Conservation (phyloP, 2,888 invertebrate genomes). For the Mesopsocus fuscifrons region DNA sequence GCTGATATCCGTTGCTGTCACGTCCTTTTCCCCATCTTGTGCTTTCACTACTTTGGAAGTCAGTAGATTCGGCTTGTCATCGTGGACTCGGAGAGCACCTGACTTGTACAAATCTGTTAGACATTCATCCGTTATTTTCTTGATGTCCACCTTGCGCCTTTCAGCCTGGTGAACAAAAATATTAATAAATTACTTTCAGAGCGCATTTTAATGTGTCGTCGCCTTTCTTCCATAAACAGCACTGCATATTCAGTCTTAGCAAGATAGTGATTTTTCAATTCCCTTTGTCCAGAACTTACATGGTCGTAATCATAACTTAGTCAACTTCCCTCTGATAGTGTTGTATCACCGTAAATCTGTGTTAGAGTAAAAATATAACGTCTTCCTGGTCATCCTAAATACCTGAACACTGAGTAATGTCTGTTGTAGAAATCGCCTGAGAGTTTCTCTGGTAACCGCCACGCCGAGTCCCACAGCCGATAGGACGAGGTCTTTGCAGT, state of each 20-base stretch:
- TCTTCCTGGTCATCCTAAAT: too few relatives aligned
- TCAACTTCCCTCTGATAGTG: too few relatives aligned
- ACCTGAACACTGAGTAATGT: slow-evolving; percentile 51
- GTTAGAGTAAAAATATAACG: too few relatives aligned
- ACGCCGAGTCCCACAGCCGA: slow-evolving; percentile 47
- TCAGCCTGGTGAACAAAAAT: slow-evolving; percentile 15
- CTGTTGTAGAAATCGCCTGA: slow-evolving; percentile 33
- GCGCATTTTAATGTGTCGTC: too few relatives aligned
- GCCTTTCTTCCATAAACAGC: too few relatives aligned
- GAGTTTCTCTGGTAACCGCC: slow-evolving; percentile 31
- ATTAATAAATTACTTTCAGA: not conserved
- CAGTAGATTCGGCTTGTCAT: slow-evolving; percentile 13
- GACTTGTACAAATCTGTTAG: slow-evolving; percentile 28
- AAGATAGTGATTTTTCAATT: too few relatives aligned
- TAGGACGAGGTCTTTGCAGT: slow-evolving; percentile 38
- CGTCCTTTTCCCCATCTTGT: slow-evolving; percentile 9
- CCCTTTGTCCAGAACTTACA: too few relatives aligned
- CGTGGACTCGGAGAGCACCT: slow-evolving; percentile 24
- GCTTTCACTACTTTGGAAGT: too few relatives aligned
- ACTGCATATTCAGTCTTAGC: too few relatives aligned
- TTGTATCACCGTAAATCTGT: too few relatives aligned
- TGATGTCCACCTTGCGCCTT: slow-evolving; percentile 25
- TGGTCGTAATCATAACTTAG: too few relatives aligned
- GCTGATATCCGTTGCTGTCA: not conserved
- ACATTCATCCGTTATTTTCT: slow-evolving; percentile 26